Base-by-base conservation (phyloP, 2,113 vertebrate genomes). In the Dicentrarchus labrax region DNA sequence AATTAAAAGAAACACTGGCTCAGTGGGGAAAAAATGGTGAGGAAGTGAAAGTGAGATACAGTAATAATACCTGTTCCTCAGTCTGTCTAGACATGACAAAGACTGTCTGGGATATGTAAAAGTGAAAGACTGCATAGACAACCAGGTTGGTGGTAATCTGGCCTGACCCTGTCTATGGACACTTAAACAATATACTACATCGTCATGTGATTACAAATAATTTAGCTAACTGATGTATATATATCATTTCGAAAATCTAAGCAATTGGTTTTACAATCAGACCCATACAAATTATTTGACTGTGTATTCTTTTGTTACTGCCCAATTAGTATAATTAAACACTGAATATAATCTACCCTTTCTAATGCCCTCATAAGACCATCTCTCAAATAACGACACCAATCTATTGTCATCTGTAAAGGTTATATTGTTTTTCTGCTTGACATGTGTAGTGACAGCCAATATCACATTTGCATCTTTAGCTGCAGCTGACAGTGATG, bases 391-490 rank as follows among this genome's bases (percentile, higher is more conserved):
- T 65, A 86, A 74, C 39, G 81, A 71, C 83, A 78, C 70, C 61
- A 80, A 68, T 83, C 78, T 59, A 81, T 71, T 89, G 87, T 88
- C 90, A 89, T 90, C 76, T 83, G 54, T 81, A 94, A 94, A 95
- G 92, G 92, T 93, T 92, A 94, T 74, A 85, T 87, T 89, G 88
- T 82, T 82, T 85, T 86, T 86, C 74, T 86, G 68, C 81, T 81
- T 90, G 88, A 83, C 87, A 82, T 91, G 83, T 88, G 82, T 59
- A 61, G 86, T 82, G 88, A 91, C 86, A 88, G 84, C 90, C 92
- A 85, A 91, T 93, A 94, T 89, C 86, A 87, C 86, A 92, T 93
- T 91, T 92, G 89, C 89, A 94, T 94, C 89, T 86, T 75, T 69
- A 76, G 71, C 78, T 88, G 86, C 77, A 41, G 80, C 84, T 94